Evolutionary conservation across 2,797 vertebrate genomes (phyloP).

Genomic region (Arnoldichthys spilopterus): DNA sequence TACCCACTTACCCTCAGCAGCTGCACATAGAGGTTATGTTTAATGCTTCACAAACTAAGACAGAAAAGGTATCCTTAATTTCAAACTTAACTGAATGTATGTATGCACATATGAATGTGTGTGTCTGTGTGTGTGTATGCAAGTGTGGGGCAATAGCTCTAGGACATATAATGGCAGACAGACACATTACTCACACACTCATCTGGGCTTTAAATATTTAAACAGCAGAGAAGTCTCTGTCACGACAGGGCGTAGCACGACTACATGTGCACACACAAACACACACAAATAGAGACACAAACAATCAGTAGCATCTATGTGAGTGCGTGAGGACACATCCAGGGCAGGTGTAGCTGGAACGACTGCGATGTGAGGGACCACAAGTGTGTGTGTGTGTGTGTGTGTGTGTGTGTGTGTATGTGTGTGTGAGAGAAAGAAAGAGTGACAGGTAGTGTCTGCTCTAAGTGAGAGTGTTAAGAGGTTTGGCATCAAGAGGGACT

Average conservation of each 20-base stretch:
- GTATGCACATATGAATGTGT: no score
- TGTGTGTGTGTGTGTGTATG: no score
- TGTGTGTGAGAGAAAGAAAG: conserved; percentile 12
- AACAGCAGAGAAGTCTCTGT: conserved; percentile 65
- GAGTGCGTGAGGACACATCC: neutral
- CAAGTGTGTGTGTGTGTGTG: neutral
- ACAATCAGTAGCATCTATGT: neutral
- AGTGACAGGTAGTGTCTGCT: neutral
- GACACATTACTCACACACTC: conserved; percentile 69
- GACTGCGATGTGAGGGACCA: conserved; percentile 33
- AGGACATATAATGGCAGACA: conserved; percentile 59
- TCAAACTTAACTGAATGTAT: neutral
- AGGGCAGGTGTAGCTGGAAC: conserved; percentile 15
- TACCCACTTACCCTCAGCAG: no score
- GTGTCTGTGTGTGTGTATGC: conserved; percentile 46
- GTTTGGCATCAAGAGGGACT: conserved; percentile 1
- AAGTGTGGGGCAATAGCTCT: conserved; percentile 32
- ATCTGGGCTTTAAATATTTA: conserved; percentile 78
- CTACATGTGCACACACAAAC: conserved; percentile 29
- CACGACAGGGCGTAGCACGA: conserved; percentile 51
- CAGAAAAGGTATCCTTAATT: no score
- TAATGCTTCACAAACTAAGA: no score
- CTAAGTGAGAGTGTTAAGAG: conserved; percentile 26
- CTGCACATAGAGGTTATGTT: no score
- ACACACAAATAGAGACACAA: conserved; percentile 38